Evolutionary conservation across 1,140 invertebrate species (phyloP), one percentile per base, ranked within the genome.

Genomic region (Saccostrea echinata): DNA sequence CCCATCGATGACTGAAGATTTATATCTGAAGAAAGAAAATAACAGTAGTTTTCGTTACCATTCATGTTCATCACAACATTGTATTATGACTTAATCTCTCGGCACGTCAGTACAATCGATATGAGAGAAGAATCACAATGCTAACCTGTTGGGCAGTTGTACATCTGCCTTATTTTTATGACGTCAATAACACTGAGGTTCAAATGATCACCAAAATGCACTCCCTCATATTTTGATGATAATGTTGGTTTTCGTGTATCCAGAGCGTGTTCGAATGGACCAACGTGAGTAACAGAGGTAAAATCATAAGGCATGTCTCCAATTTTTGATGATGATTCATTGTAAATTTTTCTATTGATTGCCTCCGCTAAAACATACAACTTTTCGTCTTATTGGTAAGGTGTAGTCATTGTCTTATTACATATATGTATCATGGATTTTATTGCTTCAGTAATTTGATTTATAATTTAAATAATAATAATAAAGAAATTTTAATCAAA

Each of bases 211-310:
- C 68, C 12, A 30, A 76, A 76, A 30, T 76, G 16, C 27, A 76
- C 68, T 18, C 68, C 24, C 16, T 24, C 13, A 18, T 76, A 76
- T 30, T 13, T 76, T 33, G 68, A 76, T 11, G 68, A 76, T 13
- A 76, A 11, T 12, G 68, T 35, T 1, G 68, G 68, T 27, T 76
- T 76, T 16, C 68, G 33, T 16, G 6, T 18, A 76, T 76, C 68
- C 0, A 76, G 0, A 30, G 68, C 68, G 12, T 76, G 68, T 76
- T 76, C 30, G 68, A 76, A 76, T 76, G 68, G 68, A 16, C 68
- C 68, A 33, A 13, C 27, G 68, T 76, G 68, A 30, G 68, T 76
- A 76, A 76, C 68, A 12, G 68, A 76, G 27, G 68, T 76, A 13
- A 21, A 76, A 76, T 76, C 68, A 16, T 76, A 76, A 27, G 68